Evolutionary conservation across 2,113 vertebrate species (phyloP).

Genomic region (Oreotrochilus melanogaster): DNA sequence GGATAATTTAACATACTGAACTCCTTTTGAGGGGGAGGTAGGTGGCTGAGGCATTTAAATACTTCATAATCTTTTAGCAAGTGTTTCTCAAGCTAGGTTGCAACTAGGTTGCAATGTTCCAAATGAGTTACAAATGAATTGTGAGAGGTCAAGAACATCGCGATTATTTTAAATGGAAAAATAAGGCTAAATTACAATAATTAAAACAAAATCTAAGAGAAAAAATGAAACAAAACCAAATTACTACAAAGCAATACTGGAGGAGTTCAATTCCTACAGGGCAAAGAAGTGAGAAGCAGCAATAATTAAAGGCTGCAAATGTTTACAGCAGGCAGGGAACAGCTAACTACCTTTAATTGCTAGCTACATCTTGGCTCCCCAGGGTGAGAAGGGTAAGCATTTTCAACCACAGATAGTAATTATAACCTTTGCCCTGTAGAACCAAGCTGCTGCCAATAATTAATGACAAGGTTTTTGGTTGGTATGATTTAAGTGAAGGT

Average conservation of each 20-base stretch:
- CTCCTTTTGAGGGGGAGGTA: neutral
- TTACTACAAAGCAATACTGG: neutral
- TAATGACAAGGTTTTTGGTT: neutral
- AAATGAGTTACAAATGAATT: neutral
- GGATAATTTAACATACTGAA: neutral
- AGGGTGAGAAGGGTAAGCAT: conserved; percentile 15
- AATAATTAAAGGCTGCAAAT: neutral
- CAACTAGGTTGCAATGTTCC: neutral
- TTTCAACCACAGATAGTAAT: conserved; percentile 9
- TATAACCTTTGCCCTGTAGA: neutral
- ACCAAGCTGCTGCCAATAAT: neutral
- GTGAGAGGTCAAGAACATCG: neutral
- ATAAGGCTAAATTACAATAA: neutral
- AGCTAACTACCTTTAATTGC: conserved; percentile 34
- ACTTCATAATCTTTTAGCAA: neutral
- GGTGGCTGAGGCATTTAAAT: neutral
- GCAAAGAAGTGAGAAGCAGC: neutral
- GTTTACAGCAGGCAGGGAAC: neutral
- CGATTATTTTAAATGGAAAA: neutral
- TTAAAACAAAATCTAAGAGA: neutral
- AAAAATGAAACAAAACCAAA: neutral
- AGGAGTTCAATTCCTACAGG: neutral
- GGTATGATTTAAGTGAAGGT: neutral
- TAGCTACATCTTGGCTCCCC: neutral
- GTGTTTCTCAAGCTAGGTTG: neutral